Percentiles rank a stretch among this genome's conserved stretches.
These are phyloP conservation scores for Progne subis DNA, from an alignment of 2,113 vertebrate genomes.

Conservation along the genomic window DNA sequence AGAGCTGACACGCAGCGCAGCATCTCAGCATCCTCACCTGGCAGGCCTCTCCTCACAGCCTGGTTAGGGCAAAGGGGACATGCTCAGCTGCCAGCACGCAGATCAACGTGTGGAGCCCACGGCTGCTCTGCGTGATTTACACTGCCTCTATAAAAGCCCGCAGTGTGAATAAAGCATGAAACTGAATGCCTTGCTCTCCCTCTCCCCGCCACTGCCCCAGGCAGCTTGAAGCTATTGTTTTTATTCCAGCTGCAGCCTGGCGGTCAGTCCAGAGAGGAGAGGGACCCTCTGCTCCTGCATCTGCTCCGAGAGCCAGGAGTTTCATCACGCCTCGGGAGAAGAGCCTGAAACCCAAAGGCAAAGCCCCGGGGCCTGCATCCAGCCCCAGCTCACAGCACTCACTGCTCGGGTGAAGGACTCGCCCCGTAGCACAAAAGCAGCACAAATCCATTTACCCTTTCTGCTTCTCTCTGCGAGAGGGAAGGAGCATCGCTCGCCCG, in stretches of 20 bases:
- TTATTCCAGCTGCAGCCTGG: background rate
- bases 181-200: background rate
- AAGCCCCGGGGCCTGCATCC: background rate
- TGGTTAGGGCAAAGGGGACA: background rate
- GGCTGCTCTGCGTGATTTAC: background rate
- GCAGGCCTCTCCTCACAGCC: background rate
- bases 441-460: background rate
- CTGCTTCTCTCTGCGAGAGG: background rate
- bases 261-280: background rate
- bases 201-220: background rate
- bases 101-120: background rate
- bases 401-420: background rate
- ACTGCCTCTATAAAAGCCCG: background rate
- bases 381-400: background rate
- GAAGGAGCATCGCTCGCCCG: fast-evolving
- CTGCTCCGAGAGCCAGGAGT: background rate
- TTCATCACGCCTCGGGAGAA: background rate
- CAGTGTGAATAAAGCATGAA: background rate
- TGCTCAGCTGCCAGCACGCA: background rate
- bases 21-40: background rate
- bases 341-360: background rate
- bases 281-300: background rate
- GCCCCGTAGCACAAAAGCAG: fast-evolving
- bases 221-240: background rate
- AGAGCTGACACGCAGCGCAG: background rate